phyloP scores from a whole-genome alignment of 2,797 vertebrate genomes.

The Rhinatrema bivittatum region DNA sequence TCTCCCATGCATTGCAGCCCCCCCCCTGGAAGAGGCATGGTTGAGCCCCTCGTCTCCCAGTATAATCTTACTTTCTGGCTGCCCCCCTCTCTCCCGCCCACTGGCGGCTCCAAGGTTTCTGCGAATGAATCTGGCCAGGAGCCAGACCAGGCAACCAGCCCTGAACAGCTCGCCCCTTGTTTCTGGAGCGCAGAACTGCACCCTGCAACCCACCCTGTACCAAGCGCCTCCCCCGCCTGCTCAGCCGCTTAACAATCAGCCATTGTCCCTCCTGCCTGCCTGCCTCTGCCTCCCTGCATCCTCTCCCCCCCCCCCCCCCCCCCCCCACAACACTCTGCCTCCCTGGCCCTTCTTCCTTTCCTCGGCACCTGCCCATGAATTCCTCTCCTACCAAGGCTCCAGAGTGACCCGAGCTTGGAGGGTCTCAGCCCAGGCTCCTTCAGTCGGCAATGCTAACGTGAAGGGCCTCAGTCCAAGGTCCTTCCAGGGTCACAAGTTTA shows the following conservation, averaged over 20 bases:
- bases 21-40: not conserved
- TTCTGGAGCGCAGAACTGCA: not conserved
- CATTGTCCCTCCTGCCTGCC: not conserved
- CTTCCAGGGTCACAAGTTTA: too few relatives aligned
- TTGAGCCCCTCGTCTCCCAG: not conserved
- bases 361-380: not conserved
- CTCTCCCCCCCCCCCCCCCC: not conserved
- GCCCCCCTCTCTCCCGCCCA: too few relatives aligned
- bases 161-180: too few relatives aligned
- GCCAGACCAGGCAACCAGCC: too few relatives aligned
- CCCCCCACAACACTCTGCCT: not conserved
- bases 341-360: not conserved
- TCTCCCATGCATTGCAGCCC: not conserved
- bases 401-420: too few relatives aligned
- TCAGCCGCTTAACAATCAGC: not conserved
- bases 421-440: too few relatives aligned
- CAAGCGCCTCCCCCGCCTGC: not conserved
- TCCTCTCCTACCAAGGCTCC: too few relatives aligned
- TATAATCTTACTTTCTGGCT: too few relatives aligned
- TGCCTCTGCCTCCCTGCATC: not conserved
- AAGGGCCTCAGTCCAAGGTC: too few relatives aligned
- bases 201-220: not conserved
- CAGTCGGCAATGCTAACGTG: too few relatives aligned
- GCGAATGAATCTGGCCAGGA: too few relatives aligned
- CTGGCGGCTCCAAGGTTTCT: conserved; percentile 15